A percentile compares a stretch with the other conserved stretches of the same genome.
phyloP scores from a whole-genome alignment of 2,113 vertebrate species.

The Ptilorrhoa leucosticta region DNA sequence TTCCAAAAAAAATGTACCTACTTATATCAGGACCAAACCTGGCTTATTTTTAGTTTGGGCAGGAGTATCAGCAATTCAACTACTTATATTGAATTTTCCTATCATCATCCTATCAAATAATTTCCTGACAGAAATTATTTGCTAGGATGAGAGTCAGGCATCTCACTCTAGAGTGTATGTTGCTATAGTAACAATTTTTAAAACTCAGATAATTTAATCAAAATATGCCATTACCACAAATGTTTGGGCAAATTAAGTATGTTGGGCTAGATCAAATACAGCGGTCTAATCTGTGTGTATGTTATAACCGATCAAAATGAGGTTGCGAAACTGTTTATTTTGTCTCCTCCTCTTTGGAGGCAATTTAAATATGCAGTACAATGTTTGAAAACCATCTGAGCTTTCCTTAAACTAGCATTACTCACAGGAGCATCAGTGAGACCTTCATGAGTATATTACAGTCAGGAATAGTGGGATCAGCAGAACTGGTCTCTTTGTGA shows the following conservation, averaged over 20 bases:
- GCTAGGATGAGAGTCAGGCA: neutral
- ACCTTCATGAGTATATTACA: neutral
- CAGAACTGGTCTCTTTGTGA: neutral
- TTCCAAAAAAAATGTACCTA: neutral
- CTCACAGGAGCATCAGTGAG: neutral
- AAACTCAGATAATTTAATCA: neutral
- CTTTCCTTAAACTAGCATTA: neutral
- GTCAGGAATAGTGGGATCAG: neutral
- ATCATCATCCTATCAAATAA: neutral
- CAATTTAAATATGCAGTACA: neutral
- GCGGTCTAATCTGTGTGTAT: neutral
- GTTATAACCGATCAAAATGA: neutral
- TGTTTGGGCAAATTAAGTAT: neutral
- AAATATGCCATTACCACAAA: neutral
- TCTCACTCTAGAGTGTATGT: neutral
- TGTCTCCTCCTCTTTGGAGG: neutral
- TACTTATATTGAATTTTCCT: neutral
- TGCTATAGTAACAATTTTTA: neutral
- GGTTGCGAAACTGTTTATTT: neutral
- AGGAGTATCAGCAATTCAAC: neutral
- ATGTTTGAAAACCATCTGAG: neutral
- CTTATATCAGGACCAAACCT: neutral
- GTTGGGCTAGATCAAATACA: neutral
- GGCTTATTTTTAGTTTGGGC: neutral
- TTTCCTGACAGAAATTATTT: neutral